Conservation (phyloP, 2,113 vertebrate species). For the Notarius lentiginosus region DNA sequence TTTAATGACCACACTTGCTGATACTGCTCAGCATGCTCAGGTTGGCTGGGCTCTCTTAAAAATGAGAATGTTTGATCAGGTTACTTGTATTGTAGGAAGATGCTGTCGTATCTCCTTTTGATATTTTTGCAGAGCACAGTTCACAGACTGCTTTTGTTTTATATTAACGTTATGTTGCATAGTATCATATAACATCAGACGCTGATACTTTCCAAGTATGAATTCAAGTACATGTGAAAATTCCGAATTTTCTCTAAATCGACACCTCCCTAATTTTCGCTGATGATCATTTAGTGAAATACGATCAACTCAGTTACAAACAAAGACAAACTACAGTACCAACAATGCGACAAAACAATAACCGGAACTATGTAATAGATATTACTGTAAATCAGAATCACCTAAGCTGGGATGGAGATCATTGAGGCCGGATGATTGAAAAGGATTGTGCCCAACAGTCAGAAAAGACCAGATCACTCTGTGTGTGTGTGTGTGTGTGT, state of each 20-base stretch:
- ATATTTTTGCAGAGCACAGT: neutral
- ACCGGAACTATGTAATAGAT: neutral
- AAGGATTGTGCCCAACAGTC: slow-evolving; percentile 4
- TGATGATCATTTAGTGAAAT: neutral
- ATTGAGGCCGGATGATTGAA: slow-evolving; percentile 9
- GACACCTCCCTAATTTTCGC: neutral
- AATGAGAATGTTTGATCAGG: neutral
- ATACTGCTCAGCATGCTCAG: neutral
- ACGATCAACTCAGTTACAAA: neutral
- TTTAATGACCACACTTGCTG: too few species aligned
- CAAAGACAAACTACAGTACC: neutral
- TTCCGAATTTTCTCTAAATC: too few species aligned
- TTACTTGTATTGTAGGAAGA: neutral
- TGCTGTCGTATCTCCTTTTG: neutral
- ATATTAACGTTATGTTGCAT: too few species aligned
- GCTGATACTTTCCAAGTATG: neutral
- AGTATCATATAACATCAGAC: neutral
- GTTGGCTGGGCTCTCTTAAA: neutral
- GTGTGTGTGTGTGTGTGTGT: slow-evolving; percentile 12
- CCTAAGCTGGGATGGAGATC: neutral
- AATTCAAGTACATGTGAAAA: neutral
- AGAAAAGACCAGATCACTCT: neutral
- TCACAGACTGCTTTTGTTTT: neutral
- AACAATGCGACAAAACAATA: neutral
- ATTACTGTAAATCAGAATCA: neutral